phyloP scores from a whole-genome alignment of 2,888 invertebrate genomes.

The Pyrgus malvae region DNA sequence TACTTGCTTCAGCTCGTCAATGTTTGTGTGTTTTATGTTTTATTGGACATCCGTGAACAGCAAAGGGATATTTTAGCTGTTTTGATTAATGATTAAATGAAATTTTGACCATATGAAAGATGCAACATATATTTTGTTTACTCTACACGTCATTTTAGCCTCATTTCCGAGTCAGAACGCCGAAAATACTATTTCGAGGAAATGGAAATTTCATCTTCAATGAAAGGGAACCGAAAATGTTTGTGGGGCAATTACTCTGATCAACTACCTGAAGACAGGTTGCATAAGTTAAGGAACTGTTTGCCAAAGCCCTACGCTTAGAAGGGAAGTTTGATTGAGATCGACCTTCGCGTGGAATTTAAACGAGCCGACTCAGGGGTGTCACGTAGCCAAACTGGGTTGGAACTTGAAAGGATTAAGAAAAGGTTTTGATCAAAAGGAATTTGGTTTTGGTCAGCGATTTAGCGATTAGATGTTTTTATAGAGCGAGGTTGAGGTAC shows the following conservation, averaged over 20 bases:
- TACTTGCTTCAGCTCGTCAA: too few relatives aligned
- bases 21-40: too few relatives aligned
- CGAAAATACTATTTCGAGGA: background rate
- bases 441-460: background rate
- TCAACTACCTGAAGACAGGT: slow-evolving; percentile 35
- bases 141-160: too few relatives aligned
- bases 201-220: background rate
- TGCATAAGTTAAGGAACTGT: slow-evolving; percentile 54
- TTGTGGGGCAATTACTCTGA: slow-evolving; percentile 28
- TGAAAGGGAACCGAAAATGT: slow-evolving; percentile 24
- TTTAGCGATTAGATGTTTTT: too few relatives aligned
- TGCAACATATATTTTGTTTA: too few relatives aligned
- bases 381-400: slow-evolving; percentile 8
- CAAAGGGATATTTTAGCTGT: too few relatives aligned
- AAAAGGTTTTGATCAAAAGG: background rate
- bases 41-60: too few relatives aligned
- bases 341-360: slow-evolving; percentile 63
- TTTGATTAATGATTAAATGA: too few relatives aligned
- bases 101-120: too few relatives aligned
- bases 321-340: slow-evolving; percentile 69
- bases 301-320: slow-evolving; percentile 53
- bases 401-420: background rate
- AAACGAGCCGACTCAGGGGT: slow-evolving; percentile 46
- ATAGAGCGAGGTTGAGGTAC: too few relatives aligned
- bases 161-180: too few relatives aligned